A percentile compares a stretch with the other conserved stretches of the same genome.
These are phyloP conservation scores for Fragum fragum DNA, from an alignment of 2,888 invertebrate genomes.

Conservation along the genomic window DNA sequence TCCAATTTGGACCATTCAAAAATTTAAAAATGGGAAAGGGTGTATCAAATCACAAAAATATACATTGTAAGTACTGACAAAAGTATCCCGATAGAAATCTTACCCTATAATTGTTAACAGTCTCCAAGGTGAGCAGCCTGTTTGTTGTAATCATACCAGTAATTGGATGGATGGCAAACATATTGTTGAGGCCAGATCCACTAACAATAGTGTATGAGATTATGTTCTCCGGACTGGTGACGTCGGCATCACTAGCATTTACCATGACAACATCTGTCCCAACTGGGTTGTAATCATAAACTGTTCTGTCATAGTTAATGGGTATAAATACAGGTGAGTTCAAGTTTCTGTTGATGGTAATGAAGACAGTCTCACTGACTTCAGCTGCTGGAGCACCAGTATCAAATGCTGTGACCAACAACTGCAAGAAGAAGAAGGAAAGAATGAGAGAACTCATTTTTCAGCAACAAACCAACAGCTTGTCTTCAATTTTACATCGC, in stretches of 20 bases:
- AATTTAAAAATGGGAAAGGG: neutral
- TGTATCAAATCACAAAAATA: no score
- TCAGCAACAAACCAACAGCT: no score
- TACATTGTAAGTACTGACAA: no score
- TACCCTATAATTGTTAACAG: constrained; percentile 62
- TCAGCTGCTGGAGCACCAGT: constrained; percentile 74
- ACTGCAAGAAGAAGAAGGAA: no score
- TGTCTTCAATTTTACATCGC: no score
- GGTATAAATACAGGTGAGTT: constrained; percentile 76
- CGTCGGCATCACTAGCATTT: constrained; percentile 78
- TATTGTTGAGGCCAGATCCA: constrained; percentile 88
- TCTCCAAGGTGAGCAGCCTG: constrained; percentile 90
- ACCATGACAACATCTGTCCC: constrained; percentile 78
- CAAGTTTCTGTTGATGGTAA: constrained; percentile 80
- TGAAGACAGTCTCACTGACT: constrained; percentile 75
- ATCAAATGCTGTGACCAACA: constrained; percentile 79
- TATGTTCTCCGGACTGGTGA: constrained; percentile 79
- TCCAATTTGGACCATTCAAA: no score
- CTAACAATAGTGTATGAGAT: constrained; percentile 65
- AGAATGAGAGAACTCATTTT: no score
- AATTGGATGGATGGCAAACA: constrained; percentile 96
- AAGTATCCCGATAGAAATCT: neutral
- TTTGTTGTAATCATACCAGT: constrained; percentile 91
- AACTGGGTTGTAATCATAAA: constrained; percentile 77
- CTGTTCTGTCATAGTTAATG: constrained; percentile 66